A percentile compares a stretch with the other conserved stretches of the same genome.
Conservation (phyloP, 1,140 invertebrate genomes). For the Acromyrmex charruanus region DNA sequence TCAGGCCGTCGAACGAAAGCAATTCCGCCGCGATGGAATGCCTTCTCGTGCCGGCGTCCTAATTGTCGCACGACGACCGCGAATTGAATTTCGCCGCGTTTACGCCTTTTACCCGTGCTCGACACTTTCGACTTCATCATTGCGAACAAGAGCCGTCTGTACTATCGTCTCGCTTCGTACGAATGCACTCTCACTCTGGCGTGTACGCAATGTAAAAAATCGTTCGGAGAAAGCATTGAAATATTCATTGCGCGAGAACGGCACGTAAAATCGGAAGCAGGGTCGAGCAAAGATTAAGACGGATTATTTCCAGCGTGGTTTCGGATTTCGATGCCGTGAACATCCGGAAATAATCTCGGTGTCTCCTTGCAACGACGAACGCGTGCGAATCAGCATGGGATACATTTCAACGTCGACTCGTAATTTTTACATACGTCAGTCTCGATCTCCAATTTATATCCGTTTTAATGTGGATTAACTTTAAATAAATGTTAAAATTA, state of each 20-base stretch:
- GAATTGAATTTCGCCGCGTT: conserved; percentile 36
- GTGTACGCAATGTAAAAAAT: neutral
- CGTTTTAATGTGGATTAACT: no score
- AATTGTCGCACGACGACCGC: conserved; percentile 24
- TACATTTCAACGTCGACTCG: neutral
- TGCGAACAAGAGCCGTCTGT: neutral
- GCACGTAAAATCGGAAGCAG: neutral
- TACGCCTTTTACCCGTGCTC: conserved; percentile 10
- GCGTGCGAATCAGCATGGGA: neutral
- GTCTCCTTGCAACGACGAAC: neutral
- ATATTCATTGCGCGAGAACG: neutral
- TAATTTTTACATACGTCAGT: neutral
- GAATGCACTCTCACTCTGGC: neutral
- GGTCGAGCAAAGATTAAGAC: neutral
- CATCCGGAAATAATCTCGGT: conserved; percentile 4
- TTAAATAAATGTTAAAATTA: no score
- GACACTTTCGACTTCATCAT: conserved; percentile 37
- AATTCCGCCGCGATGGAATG: conserved; percentile 35
- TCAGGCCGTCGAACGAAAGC: conserved; percentile 56
- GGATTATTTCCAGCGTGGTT: neutral
- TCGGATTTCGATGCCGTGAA: neutral
- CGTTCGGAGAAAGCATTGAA: conserved; percentile 13
- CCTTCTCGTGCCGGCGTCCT: conserved; percentile 8
- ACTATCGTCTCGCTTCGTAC: conserved; percentile 7
- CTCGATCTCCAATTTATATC: neutral